Conservation (phyloP, 2,113 vertebrate species). For the Anser brachyrhynchus region DNA sequence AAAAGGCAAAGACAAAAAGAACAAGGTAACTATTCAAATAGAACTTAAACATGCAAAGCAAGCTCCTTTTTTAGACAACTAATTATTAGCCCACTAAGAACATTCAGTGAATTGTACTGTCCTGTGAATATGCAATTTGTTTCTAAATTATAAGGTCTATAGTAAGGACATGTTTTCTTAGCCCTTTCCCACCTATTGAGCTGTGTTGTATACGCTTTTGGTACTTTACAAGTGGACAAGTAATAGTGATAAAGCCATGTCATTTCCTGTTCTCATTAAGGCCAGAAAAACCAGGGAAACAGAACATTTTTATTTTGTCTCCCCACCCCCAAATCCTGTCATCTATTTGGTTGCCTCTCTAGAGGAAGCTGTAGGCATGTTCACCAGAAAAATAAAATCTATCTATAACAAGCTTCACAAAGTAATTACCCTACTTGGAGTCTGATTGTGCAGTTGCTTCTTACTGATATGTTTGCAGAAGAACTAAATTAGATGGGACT, state of each 20-base stretch:
- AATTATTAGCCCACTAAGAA: background rate
- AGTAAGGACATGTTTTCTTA: background rate
- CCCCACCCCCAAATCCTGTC: background rate
- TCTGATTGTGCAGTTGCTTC: background rate
- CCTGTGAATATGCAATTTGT: background rate
- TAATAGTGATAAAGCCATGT: background rate
- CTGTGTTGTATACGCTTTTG: background rate
- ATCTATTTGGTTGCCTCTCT: background rate
- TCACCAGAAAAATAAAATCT: background rate
- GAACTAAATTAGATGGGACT: background rate
- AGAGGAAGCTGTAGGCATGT: background rate
- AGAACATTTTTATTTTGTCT: background rate
- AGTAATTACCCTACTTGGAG: background rate
- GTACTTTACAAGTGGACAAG: background rate
- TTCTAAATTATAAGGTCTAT: background rate
- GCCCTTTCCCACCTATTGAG: background rate
- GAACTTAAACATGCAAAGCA: background rate
- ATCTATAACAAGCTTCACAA: background rate
- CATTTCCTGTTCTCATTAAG: background rate
- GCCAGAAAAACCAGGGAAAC: background rate
- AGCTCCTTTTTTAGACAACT: background rate
- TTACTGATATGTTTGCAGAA: background rate
- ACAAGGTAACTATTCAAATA: background rate
- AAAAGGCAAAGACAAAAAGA: constrained; percentile 1
- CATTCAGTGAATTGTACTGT: background rate